A percentile compares a stretch with the other conserved stretches of the same genome.
phyloP scores from a whole-genome alignment of 2,797 vertebrate genomes.

The Hybognathus amarus region DNA sequence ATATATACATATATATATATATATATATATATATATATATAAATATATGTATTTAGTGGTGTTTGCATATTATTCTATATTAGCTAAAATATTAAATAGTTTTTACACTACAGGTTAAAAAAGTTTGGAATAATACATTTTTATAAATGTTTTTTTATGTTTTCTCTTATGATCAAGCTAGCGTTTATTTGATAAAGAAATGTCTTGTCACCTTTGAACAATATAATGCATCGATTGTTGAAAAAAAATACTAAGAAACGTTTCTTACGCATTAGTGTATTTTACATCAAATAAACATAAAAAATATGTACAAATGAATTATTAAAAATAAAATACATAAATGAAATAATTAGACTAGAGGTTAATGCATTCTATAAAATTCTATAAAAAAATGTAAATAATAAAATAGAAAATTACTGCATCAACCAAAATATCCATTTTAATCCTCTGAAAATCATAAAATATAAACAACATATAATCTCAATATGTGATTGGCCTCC shows the following conservation, averaged over 20 bases:
- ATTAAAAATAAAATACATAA: no score
- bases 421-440: not conserved
- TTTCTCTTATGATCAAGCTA: not conserved
- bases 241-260: no score
- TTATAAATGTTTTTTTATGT: no score
- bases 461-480: not conserved
- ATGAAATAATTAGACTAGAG: not conserved
- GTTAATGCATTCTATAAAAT: not conserved
- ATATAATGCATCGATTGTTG: no score
- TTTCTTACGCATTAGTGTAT: not conserved
- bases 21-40: no score
- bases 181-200: not conserved
- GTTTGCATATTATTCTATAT: not conserved
- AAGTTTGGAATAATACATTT: no score
- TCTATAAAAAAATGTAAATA: not conserved
- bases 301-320: no score
- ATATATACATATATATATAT: no score
- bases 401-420: not conserved
- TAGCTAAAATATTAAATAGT: not conserved
- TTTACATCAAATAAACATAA: not conserved
- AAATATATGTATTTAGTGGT: no score
- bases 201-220: not conserved
- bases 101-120: no score
- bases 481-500: not conserved
- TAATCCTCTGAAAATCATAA: not conserved